Evolutionary conservation across 2,797 vertebrate genomes (phyloP).

Genomic region (Cirrhinus mrigala): DNA sequence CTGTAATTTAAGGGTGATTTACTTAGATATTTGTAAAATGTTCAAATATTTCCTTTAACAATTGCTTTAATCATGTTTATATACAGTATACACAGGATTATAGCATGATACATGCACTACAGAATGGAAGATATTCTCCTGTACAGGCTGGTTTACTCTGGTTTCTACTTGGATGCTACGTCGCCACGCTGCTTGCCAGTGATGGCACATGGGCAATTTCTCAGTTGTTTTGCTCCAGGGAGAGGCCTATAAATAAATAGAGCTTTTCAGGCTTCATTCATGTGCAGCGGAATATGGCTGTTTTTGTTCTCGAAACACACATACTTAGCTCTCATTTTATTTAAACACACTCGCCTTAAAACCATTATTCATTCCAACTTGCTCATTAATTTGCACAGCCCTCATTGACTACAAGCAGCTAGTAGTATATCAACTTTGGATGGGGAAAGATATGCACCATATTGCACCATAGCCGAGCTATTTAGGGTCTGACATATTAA

Average conservation of each 20-base stretch:
- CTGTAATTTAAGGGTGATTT: conserved; percentile 1
- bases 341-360: neutral
- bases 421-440: neutral
- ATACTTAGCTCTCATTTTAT: neutral
- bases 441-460: neutral
- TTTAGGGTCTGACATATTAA: no score
- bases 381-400: neutral
- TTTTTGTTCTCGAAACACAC: conserved; percentile 41
- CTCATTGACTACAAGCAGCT: neutral
- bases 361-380: neutral
- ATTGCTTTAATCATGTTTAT: neutral
- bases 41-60: neutral
- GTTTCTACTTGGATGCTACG: conserved; percentile 52
- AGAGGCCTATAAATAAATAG: conserved; percentile 74
- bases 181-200: conserved; percentile 54
- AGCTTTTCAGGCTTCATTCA: conserved; percentile 72
- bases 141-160: conserved; percentile 41
- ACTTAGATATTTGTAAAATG: neutral
- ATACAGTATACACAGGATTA: neutral
- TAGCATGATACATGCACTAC: neutral
- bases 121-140: neutral
- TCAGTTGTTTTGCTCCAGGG: conserved; percentile 68
- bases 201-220: conserved; percentile 72
- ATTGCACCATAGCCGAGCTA: neutral
- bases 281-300: conserved; percentile 67